Percentiles rank a stretch among this genome's conserved stretches.
These are phyloP conservation scores for Arrhopalites spinosus DNA, from an alignment of 2,888 invertebrate species.

Conservation along the genomic window DNA sequence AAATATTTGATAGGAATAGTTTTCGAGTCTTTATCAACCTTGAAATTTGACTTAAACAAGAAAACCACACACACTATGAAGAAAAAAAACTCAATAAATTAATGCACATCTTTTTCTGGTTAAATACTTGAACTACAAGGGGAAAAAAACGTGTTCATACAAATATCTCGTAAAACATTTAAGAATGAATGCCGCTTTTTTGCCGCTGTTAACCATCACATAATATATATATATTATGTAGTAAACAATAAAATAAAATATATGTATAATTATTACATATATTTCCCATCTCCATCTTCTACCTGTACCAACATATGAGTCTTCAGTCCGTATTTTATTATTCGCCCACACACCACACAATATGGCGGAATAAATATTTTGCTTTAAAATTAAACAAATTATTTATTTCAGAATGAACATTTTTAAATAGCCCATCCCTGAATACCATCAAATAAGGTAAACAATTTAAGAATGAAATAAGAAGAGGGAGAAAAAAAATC, in stretches of 20 bases:
- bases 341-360: slow-evolving; percentile 12
- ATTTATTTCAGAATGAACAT: background rate
- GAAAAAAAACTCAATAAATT: slow-evolving; percentile 1
- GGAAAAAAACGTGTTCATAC: background rate
- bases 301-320: background rate
- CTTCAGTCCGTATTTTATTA: background rate
- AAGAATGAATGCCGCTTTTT: background rate
- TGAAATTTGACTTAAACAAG: background rate
- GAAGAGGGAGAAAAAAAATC: background rate
- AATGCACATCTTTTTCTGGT: background rate
- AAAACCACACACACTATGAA: background rate
- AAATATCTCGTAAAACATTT: background rate
- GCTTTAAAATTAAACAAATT: background rate
- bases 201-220: background rate
- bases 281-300: background rate
- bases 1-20: slow-evolving; percentile 1
- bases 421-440: slow-evolving; percentile 16
- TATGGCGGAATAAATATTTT: background rate
- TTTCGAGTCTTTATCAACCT: slow-evolving; percentile 5
- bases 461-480: slow-evolving; percentile 2
- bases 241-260: background rate
- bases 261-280: background rate
- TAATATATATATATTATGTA: background rate
- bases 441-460: slow-evolving; percentile 38
- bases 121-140: background rate